These are phyloP conservation scores for Amiota minor DNA, from an alignment of 2,888 invertebrate species.

Conservation along the genomic window DNA sequence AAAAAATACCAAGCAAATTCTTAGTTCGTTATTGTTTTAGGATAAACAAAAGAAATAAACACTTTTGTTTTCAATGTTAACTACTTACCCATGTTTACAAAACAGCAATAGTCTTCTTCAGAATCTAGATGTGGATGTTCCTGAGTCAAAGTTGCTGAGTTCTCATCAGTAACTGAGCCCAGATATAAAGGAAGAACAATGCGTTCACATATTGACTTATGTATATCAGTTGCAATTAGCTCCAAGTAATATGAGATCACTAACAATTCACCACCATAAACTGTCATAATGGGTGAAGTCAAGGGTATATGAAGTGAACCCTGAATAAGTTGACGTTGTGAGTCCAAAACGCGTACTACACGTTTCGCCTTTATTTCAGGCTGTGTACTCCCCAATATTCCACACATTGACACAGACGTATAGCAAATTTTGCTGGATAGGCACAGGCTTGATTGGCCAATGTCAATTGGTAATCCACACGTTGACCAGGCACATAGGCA, in stretches of 20 bases:
- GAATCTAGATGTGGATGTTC: not conserved
- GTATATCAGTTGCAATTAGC: conserved; percentile 9
- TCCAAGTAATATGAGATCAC: conserved; percentile 52
- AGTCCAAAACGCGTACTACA: conserved; percentile 40
- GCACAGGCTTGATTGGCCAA: not conserved
- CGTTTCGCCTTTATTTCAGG: conserved; percentile 47
- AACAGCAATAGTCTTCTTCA: conserved; percentile 33
- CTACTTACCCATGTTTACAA: conserved; percentile 51
- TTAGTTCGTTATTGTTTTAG: not conserved
- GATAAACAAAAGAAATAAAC: not conserved
- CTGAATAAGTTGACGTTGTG: conserved; percentile 31
- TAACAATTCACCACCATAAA: conserved; percentile 6
- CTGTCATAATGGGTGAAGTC: conserved; percentile 49
- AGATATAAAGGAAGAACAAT: conserved; percentile 47
- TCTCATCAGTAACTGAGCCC: conserved; percentile 41
- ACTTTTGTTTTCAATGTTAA: not conserved
- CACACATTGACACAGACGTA: conserved; percentile 51
- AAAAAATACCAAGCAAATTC: not conserved
- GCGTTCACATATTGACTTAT: not conserved
- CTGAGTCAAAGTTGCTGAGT: not conserved
- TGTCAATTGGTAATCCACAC: conserved; percentile 44
- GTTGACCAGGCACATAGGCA: conserved; percentile 59
- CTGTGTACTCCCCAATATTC: conserved; percentile 40
- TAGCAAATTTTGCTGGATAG: conserved; percentile 14
- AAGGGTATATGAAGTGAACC: conserved; percentile 52